Evolutionary conservation across 2,888 invertebrate genomes (phyloP), one percentile per base, ranked within the genome.

Genomic region (Mechanitis messenoides): DNA sequence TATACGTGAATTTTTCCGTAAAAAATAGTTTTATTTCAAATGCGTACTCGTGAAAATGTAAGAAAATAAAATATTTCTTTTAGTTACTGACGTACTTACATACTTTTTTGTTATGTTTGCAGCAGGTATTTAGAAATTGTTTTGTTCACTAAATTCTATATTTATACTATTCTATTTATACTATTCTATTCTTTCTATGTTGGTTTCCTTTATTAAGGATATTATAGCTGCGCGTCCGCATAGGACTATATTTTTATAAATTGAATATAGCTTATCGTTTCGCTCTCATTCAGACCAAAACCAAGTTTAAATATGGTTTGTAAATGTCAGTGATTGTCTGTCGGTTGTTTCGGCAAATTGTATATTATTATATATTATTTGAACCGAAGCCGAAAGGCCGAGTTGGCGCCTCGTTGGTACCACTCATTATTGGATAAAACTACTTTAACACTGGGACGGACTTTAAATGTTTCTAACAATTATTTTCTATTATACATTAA

Each of bases 371-470:
- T n/a, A 31, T 50, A 50, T 50, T 50, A 73, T 73, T 55, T 71
- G 72, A 58, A 66, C 71, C 68, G 75, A 80, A 80, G 67, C 70
- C 68, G 76, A 82, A 80, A 81, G 81, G 75, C 76, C 76, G 80
- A 73, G 80, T 86, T 84, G 89, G 89, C 89, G 89, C 89, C 89
- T 87, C 72, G 79, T 87, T 85, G 78, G 74, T 70, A 70, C 72
- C 74, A 71, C 70, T 84, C 79, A 83, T 87, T 86, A 85, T 78
- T 81, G 74, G 80, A 80, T 61, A 57, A 60, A 60, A 59, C 58
- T 59, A 64, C 63, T 59, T 76, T 77, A 73, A 59, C 54, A 63
- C 84, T 81, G 83, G 70, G 75, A 50, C 65, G 84, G 68, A 81
- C 59, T 77, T 31, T 11, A 31, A 50, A 9, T 50, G 2, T 50